phyloP scores from a whole-genome alignment of 1,140 invertebrate genomes.

The Protaetia brevitarsis region DNA sequence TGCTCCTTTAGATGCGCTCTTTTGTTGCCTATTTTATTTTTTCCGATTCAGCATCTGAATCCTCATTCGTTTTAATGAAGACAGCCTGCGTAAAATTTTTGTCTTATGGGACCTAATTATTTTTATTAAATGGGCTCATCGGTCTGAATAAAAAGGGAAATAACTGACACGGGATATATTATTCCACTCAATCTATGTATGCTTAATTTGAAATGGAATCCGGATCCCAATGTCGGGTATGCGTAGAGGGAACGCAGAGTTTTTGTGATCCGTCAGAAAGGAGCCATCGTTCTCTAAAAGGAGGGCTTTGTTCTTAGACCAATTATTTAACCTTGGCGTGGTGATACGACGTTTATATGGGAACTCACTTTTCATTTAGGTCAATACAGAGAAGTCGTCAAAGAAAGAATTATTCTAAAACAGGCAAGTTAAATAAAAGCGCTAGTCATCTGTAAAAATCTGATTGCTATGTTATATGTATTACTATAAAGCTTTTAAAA shows the following conservation, averaged over 20 bases:
- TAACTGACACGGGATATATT: constrained; percentile 12
- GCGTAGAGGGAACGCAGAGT: background rate
- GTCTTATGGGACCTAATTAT: constrained; percentile 16
- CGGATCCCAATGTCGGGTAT: background rate
- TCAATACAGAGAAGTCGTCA: background rate
- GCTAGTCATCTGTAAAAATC: too few relatives aligned
- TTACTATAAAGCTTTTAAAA: too few relatives aligned
- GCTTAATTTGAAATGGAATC: constrained; percentile 16
- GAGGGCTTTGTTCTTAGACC: constrained; percentile 1
- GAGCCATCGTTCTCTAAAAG: constrained; percentile 1
- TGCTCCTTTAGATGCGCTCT: background rate
- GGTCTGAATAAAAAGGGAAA: constrained; percentile 12
- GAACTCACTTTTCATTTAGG: background rate
- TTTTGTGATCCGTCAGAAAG: background rate
- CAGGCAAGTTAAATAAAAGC: too few relatives aligned
- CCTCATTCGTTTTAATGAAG: constrained; percentile 18
- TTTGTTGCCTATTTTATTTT: constrained; percentile 1
- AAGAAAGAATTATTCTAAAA: too few relatives aligned
- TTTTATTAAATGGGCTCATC: constrained; percentile 13
- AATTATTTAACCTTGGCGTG: constrained; percentile 8
- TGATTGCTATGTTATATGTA: too few relatives aligned
- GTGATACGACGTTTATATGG: background rate
- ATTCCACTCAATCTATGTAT: background rate
- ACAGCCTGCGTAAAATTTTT: constrained; percentile 13
- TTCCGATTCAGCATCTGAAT: background rate